Conservation (phyloP, 2,888 invertebrate species). For the Exocentrus adspersus region DNA sequence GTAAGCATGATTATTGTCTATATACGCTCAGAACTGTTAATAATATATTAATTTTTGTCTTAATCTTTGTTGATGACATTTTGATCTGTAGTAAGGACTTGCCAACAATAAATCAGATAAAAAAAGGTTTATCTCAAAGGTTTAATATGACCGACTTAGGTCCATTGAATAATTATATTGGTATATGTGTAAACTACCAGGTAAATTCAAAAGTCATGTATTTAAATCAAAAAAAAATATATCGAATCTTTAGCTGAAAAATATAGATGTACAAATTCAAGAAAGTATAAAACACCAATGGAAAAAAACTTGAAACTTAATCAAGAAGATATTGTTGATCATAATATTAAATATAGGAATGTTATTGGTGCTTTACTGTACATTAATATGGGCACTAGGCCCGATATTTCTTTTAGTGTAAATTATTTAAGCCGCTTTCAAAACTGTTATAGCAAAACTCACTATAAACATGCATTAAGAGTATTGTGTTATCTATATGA, state of each 20-base stretch:
- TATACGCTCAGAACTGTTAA: not conserved
- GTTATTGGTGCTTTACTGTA: constrained; percentile 40
- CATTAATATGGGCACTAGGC: constrained; percentile 33
- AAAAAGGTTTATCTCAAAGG: too few relatives aligned
- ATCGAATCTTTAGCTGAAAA: not conserved
- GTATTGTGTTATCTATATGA: constrained; percentile 36
- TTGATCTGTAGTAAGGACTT: not conserved
- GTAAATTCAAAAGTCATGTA: not conserved
- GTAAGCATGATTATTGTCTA: not conserved
- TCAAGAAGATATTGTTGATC: too few relatives aligned
- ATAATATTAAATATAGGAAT: too few relatives aligned
- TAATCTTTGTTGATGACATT: not conserved
- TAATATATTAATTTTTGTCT: not conserved
- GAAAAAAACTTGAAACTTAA: constrained; percentile 4
- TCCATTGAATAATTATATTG: too few relatives aligned
- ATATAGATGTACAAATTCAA: not conserved
- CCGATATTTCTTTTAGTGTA: constrained; percentile 30
- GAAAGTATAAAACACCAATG: not conserved
- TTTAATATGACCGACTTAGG: too few relatives aligned
- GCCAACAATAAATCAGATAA: not conserved
- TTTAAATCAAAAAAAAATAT: not conserved
- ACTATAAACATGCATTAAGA: constrained; percentile 16
- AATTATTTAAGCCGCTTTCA: not conserved
- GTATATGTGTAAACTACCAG: not conserved
- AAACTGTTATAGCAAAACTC: not conserved